Conservation (phyloP, 53 echinoderm and acorn worm species). For the Zoroaster sp. region DNA sequence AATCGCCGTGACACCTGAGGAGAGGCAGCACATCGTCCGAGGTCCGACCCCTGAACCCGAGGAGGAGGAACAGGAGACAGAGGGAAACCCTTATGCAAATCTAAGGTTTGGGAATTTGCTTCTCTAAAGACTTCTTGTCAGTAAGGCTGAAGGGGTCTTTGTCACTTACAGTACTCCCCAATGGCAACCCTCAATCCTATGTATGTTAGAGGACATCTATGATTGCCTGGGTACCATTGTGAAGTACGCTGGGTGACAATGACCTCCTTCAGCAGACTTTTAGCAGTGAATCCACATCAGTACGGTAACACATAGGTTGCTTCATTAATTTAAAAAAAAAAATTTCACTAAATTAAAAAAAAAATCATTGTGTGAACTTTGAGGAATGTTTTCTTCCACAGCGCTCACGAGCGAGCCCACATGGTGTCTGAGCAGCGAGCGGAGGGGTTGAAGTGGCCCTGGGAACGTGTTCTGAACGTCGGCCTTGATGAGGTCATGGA, state of each 20-base stretch:
- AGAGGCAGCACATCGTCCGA: conserved; percentile 67
- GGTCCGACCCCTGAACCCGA: conserved; percentile 67
- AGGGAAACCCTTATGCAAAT: conserved; percentile 59
- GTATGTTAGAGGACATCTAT: no score
- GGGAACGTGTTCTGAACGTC: conserved; percentile 90
- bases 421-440: conserved; percentile 78
- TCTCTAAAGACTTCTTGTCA: not conserved
- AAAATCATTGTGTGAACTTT: not conserved
- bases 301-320: not conserved
- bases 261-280: no score
- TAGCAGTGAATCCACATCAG: not conserved
- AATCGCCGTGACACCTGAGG: conserved; percentile 80
- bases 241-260: no score
- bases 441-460: conserved; percentile 93
- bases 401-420: conserved; percentile 87
- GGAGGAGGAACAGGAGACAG: conserved; percentile 59
- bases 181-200: no score
- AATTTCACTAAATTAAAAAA: not conserved
- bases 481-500: conserved; percentile 84
- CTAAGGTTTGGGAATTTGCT: conserved; percentile 61
- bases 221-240: no score
- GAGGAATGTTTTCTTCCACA: no score
- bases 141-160: no score
- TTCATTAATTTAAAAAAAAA: not conserved
- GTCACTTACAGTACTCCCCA: no score